Conservation (phyloP, 2,113 vertebrate genomes). For the Rynchops niger region DNA sequence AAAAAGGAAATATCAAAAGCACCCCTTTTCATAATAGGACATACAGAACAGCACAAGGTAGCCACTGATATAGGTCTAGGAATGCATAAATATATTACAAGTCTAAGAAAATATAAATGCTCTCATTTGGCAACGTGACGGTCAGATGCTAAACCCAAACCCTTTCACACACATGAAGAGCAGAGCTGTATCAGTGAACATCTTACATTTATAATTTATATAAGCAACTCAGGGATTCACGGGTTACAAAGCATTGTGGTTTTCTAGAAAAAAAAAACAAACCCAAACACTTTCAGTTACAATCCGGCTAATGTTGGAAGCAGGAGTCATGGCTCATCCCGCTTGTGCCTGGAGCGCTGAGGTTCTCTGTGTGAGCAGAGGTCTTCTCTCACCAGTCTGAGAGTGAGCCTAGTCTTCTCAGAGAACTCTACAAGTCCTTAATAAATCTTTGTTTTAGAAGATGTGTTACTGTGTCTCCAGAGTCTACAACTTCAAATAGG, state of each 20-base stretch:
- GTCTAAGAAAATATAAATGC: not conserved
- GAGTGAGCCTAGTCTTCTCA: not conserved
- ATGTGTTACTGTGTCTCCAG: not conserved
- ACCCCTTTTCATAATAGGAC: not conserved
- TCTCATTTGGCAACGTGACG: not conserved
- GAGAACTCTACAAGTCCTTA: not conserved
- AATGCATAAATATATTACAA: not conserved
- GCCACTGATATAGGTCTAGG: not conserved
- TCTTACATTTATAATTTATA: not conserved
- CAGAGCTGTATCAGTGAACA: not conserved
- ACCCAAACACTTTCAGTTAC: not conserved
- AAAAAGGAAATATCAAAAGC: not conserved
- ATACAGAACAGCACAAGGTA: not conserved
- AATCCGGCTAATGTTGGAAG: not conserved
- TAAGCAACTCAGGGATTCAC: not conserved
- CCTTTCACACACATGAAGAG: not conserved
- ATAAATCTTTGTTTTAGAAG: not conserved
- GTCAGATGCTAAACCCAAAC: not conserved
- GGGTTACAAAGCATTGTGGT: not conserved
- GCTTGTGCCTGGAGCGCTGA: not conserved
- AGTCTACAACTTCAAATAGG: not conserved
- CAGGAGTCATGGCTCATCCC: not conserved
- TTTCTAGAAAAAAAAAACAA: not conserved
- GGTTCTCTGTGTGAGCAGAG: not conserved
- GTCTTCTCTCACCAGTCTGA: not conserved